Percentiles rank a stretch among this genome's conserved stretches.
These are phyloP conservation scores for Beaufortia kweichowensis DNA, from an alignment of 2,113 vertebrate genomes.

Conservation along the genomic window DNA sequence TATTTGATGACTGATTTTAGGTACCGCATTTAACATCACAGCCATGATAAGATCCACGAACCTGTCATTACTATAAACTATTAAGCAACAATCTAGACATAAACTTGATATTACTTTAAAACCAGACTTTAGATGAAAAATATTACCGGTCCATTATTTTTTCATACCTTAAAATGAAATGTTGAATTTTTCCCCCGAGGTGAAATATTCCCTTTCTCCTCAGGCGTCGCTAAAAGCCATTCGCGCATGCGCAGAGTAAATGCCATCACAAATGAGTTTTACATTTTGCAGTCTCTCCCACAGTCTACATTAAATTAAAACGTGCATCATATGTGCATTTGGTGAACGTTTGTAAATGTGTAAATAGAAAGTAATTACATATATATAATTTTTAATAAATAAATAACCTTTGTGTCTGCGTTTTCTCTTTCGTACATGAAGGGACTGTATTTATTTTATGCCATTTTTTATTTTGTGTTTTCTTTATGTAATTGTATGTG, in stretches of 20 bases:
- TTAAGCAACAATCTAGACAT: neutral
- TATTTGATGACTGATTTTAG: neutral
- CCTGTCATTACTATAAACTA: neutral
- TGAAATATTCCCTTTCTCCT: neutral
- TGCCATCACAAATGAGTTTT: no score
- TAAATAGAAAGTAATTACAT: constrained; percentile 21
- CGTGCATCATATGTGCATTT: neutral
- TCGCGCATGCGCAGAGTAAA: neutral
- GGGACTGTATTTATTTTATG: neutral
- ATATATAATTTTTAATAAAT: constrained; percentile 9
- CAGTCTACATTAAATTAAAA: no score
- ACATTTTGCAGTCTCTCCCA: no score
- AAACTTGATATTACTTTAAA: neutral
- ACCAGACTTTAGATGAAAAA: neutral
- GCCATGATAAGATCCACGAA: neutral
- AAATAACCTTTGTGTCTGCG: neutral
- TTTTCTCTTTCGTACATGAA: no score
- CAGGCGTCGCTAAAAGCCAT: neutral
- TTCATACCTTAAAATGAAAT: neutral
- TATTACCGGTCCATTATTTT: no score
- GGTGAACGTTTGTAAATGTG: constrained; percentile 3
- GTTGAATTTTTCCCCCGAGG: neutral
- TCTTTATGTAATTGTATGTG: no score
- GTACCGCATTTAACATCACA: neutral
- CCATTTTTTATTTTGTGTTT: neutral